Percentiles rank a stretch among this genome's conserved stretches.
Evolutionary conservation across 2,797 vertebrate species (phyloP).

Genomic region (Myotis findleyi): DNA sequence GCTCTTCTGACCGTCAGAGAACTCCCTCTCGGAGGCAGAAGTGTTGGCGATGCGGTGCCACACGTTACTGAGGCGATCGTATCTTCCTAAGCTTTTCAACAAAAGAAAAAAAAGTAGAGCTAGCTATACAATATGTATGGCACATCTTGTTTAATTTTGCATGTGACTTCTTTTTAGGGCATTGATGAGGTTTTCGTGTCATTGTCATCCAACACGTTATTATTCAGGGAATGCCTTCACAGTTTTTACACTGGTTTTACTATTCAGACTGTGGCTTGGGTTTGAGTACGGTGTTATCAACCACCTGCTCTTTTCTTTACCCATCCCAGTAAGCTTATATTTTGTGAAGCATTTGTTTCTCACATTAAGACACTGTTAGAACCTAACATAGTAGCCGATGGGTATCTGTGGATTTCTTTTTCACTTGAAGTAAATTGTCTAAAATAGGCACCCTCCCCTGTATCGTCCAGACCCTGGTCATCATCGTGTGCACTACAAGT

Average conservation of each 20-base stretch:
- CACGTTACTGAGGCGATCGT: conserved; percentile 82
- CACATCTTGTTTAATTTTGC: conserved; percentile 86
- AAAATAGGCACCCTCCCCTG: conserved; percentile 79
- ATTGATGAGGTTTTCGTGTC: conserved; percentile 81
- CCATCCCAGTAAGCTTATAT: conserved; percentile 68
- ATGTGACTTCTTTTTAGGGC: conserved; percentile 82
- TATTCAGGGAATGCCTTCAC: conserved; percentile 86
- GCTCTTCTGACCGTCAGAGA: conserved; percentile 16
- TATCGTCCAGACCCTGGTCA: conserved; percentile 75
- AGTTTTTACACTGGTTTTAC: conserved; percentile 77
- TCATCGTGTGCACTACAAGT: conserved; percentile 84
- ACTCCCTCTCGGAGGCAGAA: background rate
- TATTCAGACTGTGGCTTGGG: conserved; percentile 71
- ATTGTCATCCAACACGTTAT: conserved; percentile 80
- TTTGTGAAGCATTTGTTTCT: conserved; percentile 82
- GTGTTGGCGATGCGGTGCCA: conserved; percentile 56
- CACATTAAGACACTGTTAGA: conserved; percentile 87
- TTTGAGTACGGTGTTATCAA: conserved; percentile 73
- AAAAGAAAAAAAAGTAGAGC: conserved; percentile 76
- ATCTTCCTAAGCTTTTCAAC: conserved; percentile 80
- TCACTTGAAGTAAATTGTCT: conserved; percentile 88
- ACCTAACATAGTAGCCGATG: conserved; percentile 78
- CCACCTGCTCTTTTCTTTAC: conserved; percentile 78
- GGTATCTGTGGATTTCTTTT: conserved; percentile 85
- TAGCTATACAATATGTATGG: conserved; percentile 80